These are phyloP conservation scores for Eupeodes latifasciatus DNA, from an alignment of 2,888 invertebrate species.

Conservation along the genomic window DNA sequence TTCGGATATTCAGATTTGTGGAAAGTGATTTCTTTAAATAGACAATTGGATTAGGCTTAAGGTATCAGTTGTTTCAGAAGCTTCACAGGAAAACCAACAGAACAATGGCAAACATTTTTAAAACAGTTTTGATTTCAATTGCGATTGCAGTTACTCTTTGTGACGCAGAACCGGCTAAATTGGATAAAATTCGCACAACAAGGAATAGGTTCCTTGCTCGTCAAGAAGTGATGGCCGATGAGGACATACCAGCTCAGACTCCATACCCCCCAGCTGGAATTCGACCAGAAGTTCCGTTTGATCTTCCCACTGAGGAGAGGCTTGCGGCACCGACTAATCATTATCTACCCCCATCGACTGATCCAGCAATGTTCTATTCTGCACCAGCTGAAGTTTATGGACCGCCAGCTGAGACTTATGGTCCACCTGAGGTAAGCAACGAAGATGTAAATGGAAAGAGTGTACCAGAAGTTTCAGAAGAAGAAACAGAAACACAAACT, in stretches of 20 bases:
- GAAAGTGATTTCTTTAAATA: constrained; percentile 61
- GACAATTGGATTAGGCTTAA: constrained; percentile 1
- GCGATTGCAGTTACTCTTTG: constrained; percentile 5
- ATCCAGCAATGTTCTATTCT: constrained; percentile 49
- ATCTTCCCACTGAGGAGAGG: constrained; percentile 52
- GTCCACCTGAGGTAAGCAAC: constrained; percentile 40
- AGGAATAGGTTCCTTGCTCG: constrained; percentile 22
- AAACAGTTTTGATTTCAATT: neutral
- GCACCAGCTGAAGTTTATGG: constrained; percentile 54
- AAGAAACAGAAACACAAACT: constrained; percentile 3
- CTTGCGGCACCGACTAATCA: constrained; percentile 46
- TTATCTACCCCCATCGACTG: constrained; percentile 52
- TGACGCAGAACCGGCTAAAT: neutral
- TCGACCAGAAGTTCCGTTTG: constrained; percentile 57
- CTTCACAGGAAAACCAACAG: constrained; percentile 13
- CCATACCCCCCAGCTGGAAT: constrained; percentile 63
- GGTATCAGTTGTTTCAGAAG: constrained; percentile 43
- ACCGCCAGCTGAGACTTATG: constrained; percentile 58
- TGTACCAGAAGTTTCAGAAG: neutral
- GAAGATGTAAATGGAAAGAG: constrained; percentile 24
- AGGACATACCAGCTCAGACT: constrained; percentile 46
- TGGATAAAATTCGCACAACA: neutral
- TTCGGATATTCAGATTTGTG: neutral
- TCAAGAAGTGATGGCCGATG: neutral
- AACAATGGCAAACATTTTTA: constrained; percentile 39